These are phyloP conservation scores for Phycodurus eques DNA, from an alignment of 2,113 vertebrate genomes.

Conservation along the genomic window DNA sequence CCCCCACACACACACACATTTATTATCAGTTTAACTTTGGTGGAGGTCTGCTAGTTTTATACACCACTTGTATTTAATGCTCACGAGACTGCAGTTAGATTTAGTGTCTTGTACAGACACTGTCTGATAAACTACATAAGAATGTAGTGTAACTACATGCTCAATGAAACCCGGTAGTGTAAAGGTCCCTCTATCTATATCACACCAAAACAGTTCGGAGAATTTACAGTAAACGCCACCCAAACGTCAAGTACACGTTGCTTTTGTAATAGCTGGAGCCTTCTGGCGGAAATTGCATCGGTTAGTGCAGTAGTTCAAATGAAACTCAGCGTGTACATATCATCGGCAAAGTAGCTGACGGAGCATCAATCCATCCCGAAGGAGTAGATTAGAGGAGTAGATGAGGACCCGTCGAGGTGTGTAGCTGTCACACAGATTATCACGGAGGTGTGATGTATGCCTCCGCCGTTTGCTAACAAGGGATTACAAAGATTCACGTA, in stretches of 20 bases:
- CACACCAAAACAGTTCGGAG: constrained; percentile 10
- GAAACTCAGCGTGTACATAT: constrained; percentile 16
- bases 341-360: constrained; percentile 26
- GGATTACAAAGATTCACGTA: constrained; percentile 68
- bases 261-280: neutral
- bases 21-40: too few relatives aligned
- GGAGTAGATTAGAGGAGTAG: constrained; percentile 64
- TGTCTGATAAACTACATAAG: neutral
- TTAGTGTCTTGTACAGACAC: neutral
- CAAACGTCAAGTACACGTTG: constrained; percentile 9
- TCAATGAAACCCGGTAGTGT: neutral
- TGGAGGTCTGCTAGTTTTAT: neutral
- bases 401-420: constrained; percentile 59
- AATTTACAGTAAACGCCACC: constrained; percentile 11
- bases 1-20: too few relatives aligned
- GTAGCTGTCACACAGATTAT: constrained; percentile 65
- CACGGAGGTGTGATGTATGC: constrained; percentile 63
- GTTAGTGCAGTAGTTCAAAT: constrained; percentile 10
- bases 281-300: neutral
- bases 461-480: constrained; percentile 67
- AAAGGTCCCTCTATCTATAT: neutral
- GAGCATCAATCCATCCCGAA: constrained; percentile 22
- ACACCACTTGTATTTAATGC: neutral
- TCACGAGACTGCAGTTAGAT: neutral
- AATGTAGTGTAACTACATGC: neutral